Evolutionary conservation across 2,888 invertebrate species (phyloP).

Genomic region (Machimus atricapillus): DNA sequence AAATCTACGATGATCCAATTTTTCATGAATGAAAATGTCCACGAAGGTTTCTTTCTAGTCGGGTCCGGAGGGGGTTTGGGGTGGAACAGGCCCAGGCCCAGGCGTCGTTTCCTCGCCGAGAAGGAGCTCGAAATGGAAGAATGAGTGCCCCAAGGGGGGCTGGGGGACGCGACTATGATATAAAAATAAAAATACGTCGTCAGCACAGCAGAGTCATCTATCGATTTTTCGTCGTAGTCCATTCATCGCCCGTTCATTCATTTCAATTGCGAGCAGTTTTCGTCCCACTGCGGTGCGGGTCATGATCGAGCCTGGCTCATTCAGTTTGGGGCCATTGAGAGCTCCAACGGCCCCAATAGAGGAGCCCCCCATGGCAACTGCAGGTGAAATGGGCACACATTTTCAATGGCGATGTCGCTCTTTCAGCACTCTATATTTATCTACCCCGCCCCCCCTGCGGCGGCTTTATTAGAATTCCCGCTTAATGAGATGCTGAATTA

Average conservation of each 20-base stretch:
- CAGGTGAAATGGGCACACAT: not conserved
- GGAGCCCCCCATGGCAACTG: not conserved
- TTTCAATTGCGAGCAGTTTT: not conserved
- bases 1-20: conserved; percentile 13
- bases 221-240: conserved; percentile 5
- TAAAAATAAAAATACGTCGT: not conserved
- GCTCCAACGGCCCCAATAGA: not conserved
- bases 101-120: not conserved
- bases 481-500: not conserved
- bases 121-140: not conserved
- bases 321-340: not conserved
- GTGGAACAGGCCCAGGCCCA: not conserved
- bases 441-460: not conserved
- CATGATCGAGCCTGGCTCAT: conserved; percentile 11
- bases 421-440: not conserved
- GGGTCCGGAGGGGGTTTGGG: not conserved
- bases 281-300: not conserved
- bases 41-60: not conserved
- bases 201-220: conserved; percentile 17
- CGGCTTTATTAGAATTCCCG: not conserved
- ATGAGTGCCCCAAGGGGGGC: not conserved
- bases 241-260: conserved; percentile 26
- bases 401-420: not conserved
- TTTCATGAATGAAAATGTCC: conserved; percentile 29
- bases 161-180: not conserved